A percentile compares a stretch with the other conserved stretches of the same genome.
phyloP scores from a whole-genome alignment of 1,140 invertebrate genomes.

The Euura saliciscinereae region DNA sequence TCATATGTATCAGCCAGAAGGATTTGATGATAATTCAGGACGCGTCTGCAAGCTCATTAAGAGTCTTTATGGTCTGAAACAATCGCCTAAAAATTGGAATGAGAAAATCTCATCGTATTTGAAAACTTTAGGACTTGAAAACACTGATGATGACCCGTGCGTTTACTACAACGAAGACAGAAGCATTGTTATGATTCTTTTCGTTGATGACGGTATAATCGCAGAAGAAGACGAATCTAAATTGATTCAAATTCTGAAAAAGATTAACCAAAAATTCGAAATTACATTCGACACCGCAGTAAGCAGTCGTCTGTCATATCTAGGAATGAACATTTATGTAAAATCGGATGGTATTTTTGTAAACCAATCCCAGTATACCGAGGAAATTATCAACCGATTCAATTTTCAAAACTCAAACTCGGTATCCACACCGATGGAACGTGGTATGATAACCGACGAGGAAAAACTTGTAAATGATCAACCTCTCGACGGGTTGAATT shows the following conservation, averaged over 20 bases:
- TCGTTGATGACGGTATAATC: slow-evolving; percentile 24
- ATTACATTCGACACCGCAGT: slow-evolving; percentile 16
- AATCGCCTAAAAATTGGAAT: slow-evolving; percentile 26
- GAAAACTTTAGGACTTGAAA: slow-evolving; percentile 14
- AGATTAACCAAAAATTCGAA: slow-evolving; percentile 24
- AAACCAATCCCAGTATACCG: slow-evolving; percentile 21
- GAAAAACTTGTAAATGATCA: slow-evolving; percentile 21
- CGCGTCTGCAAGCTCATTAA: slow-evolving; percentile 10
- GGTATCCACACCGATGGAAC: slow-evolving; percentile 27
- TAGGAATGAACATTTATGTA: slow-evolving; percentile 18
- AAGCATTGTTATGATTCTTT: slow-evolving; percentile 5
- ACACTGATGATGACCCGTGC: slow-evolving; percentile 28
- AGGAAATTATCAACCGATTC: slow-evolving; percentile 31
- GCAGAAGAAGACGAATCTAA: neutral
- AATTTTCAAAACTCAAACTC: slow-evolving; percentile 25
- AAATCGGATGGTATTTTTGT: slow-evolving; percentile 19
- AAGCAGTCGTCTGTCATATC: slow-evolving; percentile 17
- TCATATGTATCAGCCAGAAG: slow-evolving; percentile 10
- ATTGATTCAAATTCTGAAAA: slow-evolving; percentile 15
- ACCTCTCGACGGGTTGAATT: slow-evolving; percentile 19
- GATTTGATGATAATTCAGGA: slow-evolving; percentile 11
- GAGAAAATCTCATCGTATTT: slow-evolving; percentile 22
- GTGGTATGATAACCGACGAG: slow-evolving; percentile 23
- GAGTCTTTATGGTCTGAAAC: slow-evolving; percentile 26
- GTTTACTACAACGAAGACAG: slow-evolving; percentile 23